phyloP scores from a whole-genome alignment of 2,888 invertebrate genomes.

The Rotaria socialis region DNA sequence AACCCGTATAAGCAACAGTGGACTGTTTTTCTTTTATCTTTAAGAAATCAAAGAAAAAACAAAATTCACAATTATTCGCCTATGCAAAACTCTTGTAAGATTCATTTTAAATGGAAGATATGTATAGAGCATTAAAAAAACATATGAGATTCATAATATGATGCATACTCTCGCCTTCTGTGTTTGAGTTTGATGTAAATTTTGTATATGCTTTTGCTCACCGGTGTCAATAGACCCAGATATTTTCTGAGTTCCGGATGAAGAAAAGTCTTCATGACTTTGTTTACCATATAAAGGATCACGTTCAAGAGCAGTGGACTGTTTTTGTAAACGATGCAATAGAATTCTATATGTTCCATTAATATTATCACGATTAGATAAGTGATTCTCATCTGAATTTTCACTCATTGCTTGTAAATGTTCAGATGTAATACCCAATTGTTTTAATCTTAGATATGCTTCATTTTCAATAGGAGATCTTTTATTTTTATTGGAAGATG shows the following conservation, averaged over 20 bases:
- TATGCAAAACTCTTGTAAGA: too few species aligned
- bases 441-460: background rate
- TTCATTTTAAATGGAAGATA: background rate
- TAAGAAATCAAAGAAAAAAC: too few species aligned
- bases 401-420: background rate
- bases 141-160: background rate
- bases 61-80: too few species aligned
- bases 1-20: too few species aligned
- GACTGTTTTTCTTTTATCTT: too few species aligned
- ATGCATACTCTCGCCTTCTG: background rate
- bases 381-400: background rate
- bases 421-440: constrained; percentile 3
- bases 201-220: background rate
- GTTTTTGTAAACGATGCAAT: constrained; percentile 61
- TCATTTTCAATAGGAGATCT: background rate
- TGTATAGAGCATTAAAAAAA: background rate
- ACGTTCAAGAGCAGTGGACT: background rate
- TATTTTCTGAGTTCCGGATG: background rate
- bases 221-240: background rate
- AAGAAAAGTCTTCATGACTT: background rate
- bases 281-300: background rate
- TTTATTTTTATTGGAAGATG: background rate
- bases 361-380: background rate
- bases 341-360: constrained; percentile 69
- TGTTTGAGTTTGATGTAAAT: background rate